These are phyloP conservation scores for Potamilus streckersoni DNA, from an alignment of 1,140 invertebrate genomes.

Conservation along the genomic window DNA sequence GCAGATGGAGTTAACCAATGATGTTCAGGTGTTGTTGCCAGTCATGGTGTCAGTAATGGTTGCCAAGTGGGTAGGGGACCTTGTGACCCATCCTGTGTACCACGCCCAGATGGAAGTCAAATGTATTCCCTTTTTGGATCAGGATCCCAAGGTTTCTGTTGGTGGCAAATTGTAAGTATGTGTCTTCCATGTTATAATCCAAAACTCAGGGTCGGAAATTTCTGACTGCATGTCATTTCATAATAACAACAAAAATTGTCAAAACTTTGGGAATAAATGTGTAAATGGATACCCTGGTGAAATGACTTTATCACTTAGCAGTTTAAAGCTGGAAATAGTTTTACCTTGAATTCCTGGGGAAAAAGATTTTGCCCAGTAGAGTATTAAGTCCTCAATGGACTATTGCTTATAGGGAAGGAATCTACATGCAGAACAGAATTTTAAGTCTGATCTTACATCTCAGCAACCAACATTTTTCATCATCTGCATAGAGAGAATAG, in stretches of 20 bases:
- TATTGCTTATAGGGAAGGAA: not conserved
- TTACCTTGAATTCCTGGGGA: too few relatives aligned
- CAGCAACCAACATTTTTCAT: too few relatives aligned
- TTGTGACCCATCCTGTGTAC: conserved; percentile 69
- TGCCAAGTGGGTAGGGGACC: conserved; percentile 68
- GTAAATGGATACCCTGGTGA: not conserved
- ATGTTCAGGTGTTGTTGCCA: conserved; percentile 68
- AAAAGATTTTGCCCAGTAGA: too few relatives aligned
- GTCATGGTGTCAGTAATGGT: conserved; percentile 70
- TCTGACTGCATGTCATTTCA: not conserved
- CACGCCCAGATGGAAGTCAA: conserved; percentile 68
- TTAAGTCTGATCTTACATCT: not conserved
- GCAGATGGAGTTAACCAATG: conserved; percentile 71
- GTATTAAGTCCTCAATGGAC: too few relatives aligned
- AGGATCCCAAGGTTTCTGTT: conserved; percentile 64
- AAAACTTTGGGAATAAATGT: not conserved
- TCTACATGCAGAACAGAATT: not conserved
- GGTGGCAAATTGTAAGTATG: conserved; percentile 58
- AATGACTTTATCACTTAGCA: too few relatives aligned
- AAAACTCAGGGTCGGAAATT: not conserved
- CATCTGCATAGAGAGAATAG: too few relatives aligned
- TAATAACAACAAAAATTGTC: not conserved
- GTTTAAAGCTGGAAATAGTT: too few relatives aligned
- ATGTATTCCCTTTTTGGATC: conserved; percentile 68
- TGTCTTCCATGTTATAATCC: not conserved